A percentile compares a stretch with the other conserved stretches of the same genome.
Conservation (phyloP, 2,888 invertebrate species). For the Anthophora plumipes region DNA sequence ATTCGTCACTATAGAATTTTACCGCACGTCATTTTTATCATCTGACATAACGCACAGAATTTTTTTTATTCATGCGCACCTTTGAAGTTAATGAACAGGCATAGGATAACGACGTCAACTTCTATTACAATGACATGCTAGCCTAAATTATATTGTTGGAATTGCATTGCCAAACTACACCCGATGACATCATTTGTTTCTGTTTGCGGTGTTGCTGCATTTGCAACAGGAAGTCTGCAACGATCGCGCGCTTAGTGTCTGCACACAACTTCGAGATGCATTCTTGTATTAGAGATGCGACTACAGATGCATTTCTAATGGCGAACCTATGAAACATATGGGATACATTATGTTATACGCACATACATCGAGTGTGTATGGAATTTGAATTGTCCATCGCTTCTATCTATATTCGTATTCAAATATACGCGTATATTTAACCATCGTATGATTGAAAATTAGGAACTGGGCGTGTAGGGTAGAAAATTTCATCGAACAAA, state of each 20-base stretch:
- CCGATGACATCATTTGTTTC: conserved; percentile 45
- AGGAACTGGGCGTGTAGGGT: not conserved
- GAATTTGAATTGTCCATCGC: conserved; percentile 1
- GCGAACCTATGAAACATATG: conserved; percentile 8
- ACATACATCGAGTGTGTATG: conserved; percentile 1
- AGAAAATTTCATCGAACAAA: no score
- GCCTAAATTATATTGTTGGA: conserved; percentile 7
- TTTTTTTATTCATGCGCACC: conserved; percentile 6
- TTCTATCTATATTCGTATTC: no score
- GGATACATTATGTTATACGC: conserved; percentile 3
- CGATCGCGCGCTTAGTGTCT: conserved; percentile 3
- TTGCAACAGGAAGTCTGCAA: conserved; percentile 27
- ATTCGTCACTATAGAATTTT: no score
- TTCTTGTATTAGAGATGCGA: conserved; percentile 44
- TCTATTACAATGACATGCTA: conserved; percentile 16
- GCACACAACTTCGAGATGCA: conserved; percentile 17
- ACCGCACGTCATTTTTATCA: not conserved
- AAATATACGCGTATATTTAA: no score
- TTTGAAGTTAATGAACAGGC: not conserved
- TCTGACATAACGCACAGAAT: not conserved
- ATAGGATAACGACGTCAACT: not conserved
- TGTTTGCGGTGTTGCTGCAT: conserved; percentile 11
- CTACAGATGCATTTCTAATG: conserved; percentile 49
- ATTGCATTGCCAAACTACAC: not conserved
- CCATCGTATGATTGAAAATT: not conserved